Evolutionary conservation across 2,113 vertebrate genomes (phyloP).

Genomic region (Panthera uncia): DNA sequence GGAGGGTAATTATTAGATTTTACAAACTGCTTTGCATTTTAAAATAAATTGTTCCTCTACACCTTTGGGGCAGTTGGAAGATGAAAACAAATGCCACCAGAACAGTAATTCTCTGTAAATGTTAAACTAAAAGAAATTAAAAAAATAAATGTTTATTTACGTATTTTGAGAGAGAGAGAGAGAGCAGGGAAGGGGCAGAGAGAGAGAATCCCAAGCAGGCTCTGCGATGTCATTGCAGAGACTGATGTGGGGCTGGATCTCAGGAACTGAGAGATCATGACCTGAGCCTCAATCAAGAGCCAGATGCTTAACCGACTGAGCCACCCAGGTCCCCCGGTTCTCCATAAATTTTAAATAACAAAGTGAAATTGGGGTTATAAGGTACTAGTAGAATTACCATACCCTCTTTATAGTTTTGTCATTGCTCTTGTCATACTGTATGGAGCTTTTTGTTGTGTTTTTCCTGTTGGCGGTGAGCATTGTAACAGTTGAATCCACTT

Average conservation of each 20-base stretch:
- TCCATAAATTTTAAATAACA: not conserved
- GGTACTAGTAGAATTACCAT: not conserved
- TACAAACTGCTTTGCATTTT: not conserved
- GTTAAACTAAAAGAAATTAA: not conserved
- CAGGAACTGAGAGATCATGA: no score
- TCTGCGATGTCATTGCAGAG: no score
- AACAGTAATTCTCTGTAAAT: not conserved
- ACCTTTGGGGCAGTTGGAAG: not conserved
- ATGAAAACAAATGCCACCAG: not conserved
- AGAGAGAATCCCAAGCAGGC: no score
- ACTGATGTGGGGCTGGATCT: no score
- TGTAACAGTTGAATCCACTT: not conserved
- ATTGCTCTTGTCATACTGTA: not conserved
- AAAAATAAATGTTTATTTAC: no score
- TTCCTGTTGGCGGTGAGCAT: not conserved
- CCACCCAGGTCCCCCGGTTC: no score
- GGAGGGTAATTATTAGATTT: not conserved
- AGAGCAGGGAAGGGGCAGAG: no score
- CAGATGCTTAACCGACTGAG: no score
- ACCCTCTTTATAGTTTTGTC: not conserved
- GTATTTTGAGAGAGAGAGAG: no score
- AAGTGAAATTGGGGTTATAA: not conserved
- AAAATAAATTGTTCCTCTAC: not conserved
- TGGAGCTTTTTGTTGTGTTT: not conserved
- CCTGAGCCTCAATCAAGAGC: no score